Evolutionary conservation across 1,140 invertebrate species (phyloP), one percentile per base, ranked within the genome.

Genomic region (Nautilus pompilius): DNA sequence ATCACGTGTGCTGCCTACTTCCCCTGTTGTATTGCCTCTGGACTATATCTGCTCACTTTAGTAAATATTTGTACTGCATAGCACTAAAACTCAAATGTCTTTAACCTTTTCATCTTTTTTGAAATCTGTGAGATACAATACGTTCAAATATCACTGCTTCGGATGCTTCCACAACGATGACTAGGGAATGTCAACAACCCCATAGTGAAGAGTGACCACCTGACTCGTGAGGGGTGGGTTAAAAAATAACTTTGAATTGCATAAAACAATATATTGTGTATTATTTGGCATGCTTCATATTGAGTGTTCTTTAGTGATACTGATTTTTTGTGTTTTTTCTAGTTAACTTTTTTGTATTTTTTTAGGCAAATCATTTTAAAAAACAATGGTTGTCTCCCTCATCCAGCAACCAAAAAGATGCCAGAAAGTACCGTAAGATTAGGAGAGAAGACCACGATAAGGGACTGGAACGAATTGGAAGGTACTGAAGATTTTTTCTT

Each of bases 381-480:
- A 88, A 87, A 68, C 86, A 88, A 56, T 93, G 91, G 91, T 91
- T 91, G 0, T 90, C 91, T 22, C 89, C 89, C 0, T 84, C 88
- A 46, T 54, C 59, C 20, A 78, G 69, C 71, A 68, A 79, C 22
- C 28, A 61, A 67, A 59, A 70, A 59, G 65, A 71, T 33, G 62
- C 67, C 36, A 59, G 53, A 32, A 65, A 72, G 41, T 74, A 71
- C 78, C 34, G 59, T 49, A 75, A 82, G 26, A 87, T 90, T 56
- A 85, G 89, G 60, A 84, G 91, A 20, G 85, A 87, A 62, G 92
- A 95, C 76, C 87, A 87, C 34, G 88, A 91, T 48, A 95, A 94
- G 80, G 93, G 93, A 1, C 81, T 95, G 13, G 93, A 96, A 83
- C 83, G 87, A 68, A 85, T 92, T 56, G 92, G 92, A 53, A 88